Base-by-base conservation (phyloP, 2,797 vertebrate species). In the Myiotriccus ornatus region DNA sequence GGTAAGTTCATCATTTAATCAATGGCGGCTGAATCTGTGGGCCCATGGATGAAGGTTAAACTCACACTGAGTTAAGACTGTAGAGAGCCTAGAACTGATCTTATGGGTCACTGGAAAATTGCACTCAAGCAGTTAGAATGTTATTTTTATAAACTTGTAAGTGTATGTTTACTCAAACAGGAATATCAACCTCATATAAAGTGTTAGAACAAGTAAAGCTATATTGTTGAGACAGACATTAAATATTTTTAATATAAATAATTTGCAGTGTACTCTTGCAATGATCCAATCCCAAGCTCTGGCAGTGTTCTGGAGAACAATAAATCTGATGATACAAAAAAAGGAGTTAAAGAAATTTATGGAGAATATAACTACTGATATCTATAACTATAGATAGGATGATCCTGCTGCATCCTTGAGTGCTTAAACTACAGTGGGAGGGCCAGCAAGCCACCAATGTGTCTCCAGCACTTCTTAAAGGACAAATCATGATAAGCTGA, bases 181-280 rank as follows among this genome's bases (percentile, higher is more conserved):
- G 25, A 93, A 52, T 91, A 94, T 37, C 60, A 84, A 41, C 27
- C 8, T 78, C 69, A 43, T 68, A 60, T 44, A 78, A 84, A 91
- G 47, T 50, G 30, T 46, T 55, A 69, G 71, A 87, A 71, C 25
- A 75, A 74, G 62, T 68, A 75, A 85, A 85, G 15, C 32, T 71
- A 30, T 75, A 73, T 65, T 65, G n/a, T 84, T 85, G 50, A 71
- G 39, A 32, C 25, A 95, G 79, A 59, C 39, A 52, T 76, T n/a
- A 84, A 91, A 86, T 93, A 78, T 93, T 93, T 94, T 92, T 32
- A 91, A 41, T 69, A 69, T 59, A 93, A 93, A 95, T 78, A 93
- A 68, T 12, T 9, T 46, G 74, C 19, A 44, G 22, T 14, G 12
- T 71, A 46, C 4, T 74, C 39, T 63, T 56, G 32, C 50, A 90